Evolutionary conservation across 2,113 vertebrate species (phyloP), one percentile per base, ranked within the genome.

Genomic region (Bucco capensis): DNA sequence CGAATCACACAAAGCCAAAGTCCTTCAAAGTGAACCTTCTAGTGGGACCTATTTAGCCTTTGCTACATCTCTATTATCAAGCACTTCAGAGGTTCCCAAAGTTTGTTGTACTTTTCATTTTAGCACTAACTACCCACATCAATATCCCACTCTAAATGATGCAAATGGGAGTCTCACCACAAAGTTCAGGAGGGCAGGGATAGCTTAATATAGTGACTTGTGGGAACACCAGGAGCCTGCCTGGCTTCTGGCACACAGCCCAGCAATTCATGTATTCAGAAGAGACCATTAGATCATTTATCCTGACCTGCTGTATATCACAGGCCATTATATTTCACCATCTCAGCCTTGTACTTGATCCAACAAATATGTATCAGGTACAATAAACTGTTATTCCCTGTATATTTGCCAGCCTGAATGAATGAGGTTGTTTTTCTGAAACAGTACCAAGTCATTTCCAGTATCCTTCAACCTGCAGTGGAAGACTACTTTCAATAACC

Each of bases 191-290:
- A 78, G 57, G 35, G 37, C 42, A 72, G 40, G 44, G 31, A 27
- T 3, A 37, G 70, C 78, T 27, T 80, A 83, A 82, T 67, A 67
- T 9, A 76, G 75, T 4, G 33, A 81, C 65, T 79, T 84, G 61
- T 71, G 83, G 90, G 80, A 93, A 88, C 33, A 69, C 49, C 49
- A 88, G 86, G 86, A 94, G 89, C 24, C 93, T 76, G 62, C 18
- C 84, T 91, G 93, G 78, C 87, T 93, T 90, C 86, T 94, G 92
- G 93, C 90, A 90, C n/a, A 13, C 13, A 82, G 88, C 88, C 92
- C 73, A 92, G 86, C 50, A 81, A 72, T 75, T 75, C 53, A 2
- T 50, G 31, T 65, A 69, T 78, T 84, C 61, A 78, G 60, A 60
- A 69, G 53, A 86, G 69, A 86, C 86, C 77, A 92, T 81, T 69